These are phyloP conservation scores for Philopotamus ludificatus DNA, from an alignment of 1,140 invertebrate species.

Conservation along the genomic window DNA sequence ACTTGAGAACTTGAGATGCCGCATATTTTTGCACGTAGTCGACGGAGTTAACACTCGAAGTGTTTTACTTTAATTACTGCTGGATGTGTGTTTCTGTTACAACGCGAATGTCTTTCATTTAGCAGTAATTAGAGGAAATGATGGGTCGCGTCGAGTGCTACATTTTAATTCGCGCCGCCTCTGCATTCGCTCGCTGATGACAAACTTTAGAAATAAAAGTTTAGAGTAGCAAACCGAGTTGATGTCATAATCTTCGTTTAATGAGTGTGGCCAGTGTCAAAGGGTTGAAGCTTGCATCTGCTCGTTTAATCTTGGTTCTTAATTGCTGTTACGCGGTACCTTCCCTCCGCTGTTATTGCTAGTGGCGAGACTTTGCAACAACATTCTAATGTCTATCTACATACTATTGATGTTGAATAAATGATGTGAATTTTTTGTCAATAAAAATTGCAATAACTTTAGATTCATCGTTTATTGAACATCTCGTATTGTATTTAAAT, in stretches of 20 bases:
- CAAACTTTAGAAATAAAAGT: not conserved
- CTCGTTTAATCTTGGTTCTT: constrained; percentile 13
- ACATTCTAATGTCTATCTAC: too few species aligned
- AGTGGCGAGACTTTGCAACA: too few species aligned
- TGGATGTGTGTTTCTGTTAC: not conserved
- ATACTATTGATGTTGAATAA: too few species aligned
- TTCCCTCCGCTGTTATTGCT: too few species aligned
- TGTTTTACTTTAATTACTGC: not conserved
- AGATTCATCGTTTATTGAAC: too few species aligned
- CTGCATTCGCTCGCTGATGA: not conserved
- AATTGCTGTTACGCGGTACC: too few species aligned
- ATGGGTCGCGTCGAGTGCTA: not conserved
- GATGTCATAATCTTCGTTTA: constrained; percentile 12
- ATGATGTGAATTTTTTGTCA: too few species aligned
- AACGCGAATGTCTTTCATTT: not conserved
- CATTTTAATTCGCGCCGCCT: not conserved
- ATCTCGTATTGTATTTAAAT: too few species aligned
- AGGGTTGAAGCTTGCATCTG: constrained; percentile 8
- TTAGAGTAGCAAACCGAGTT: not conserved
- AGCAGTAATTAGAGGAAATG: constrained; percentile 1
- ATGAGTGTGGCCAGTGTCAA: constrained; percentile 12
- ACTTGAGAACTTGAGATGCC: too few species aligned
- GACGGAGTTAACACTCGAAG: too few species aligned
- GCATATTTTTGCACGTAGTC: too few species aligned
- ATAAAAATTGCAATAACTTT: too few species aligned